Percentiles rank a stretch among this genome's conserved stretches.
phyloP scores from a whole-genome alignment of 2,797 vertebrate genomes.

The Enteromius unitaeniatus region DNA sequence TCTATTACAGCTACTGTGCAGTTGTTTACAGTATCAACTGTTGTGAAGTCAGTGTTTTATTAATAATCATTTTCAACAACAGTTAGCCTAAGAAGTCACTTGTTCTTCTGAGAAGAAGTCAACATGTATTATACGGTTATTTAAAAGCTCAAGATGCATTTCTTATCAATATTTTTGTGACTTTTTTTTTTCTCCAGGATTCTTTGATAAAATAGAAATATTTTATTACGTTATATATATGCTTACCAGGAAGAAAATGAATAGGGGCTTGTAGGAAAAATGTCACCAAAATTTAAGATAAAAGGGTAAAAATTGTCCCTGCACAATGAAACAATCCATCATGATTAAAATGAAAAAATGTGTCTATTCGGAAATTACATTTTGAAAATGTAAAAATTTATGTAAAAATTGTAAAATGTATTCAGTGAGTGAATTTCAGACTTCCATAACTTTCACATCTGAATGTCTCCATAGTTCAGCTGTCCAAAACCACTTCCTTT shows the following conservation, averaged over 20 bases:
- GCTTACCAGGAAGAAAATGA: neutral
- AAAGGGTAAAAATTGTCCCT: neutral
- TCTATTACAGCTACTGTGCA: neutral
- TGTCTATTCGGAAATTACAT: neutral
- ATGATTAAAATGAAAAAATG: neutral
- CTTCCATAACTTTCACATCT: neutral
- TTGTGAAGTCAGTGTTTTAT: neutral
- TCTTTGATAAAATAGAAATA: neutral
- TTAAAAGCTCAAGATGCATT: neutral
- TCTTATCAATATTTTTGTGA: neutral
- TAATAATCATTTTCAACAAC: neutral
- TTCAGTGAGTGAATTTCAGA: neutral
- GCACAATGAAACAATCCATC: neutral
- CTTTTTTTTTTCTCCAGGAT: neutral
- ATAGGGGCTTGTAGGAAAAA: neutral
- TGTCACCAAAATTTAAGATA: neutral
- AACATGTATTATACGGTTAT: neutral
- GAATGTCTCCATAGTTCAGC: neutral
- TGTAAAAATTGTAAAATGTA: neutral
- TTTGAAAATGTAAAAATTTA: neutral
- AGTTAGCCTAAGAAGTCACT: neutral
- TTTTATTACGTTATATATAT: neutral
- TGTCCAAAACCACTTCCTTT: neutral
- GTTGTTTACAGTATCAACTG: neutral
- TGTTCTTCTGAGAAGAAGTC: neutral